Conservation (phyloP, 2,797 vertebrate genomes). For the Momotus momota region DNA sequence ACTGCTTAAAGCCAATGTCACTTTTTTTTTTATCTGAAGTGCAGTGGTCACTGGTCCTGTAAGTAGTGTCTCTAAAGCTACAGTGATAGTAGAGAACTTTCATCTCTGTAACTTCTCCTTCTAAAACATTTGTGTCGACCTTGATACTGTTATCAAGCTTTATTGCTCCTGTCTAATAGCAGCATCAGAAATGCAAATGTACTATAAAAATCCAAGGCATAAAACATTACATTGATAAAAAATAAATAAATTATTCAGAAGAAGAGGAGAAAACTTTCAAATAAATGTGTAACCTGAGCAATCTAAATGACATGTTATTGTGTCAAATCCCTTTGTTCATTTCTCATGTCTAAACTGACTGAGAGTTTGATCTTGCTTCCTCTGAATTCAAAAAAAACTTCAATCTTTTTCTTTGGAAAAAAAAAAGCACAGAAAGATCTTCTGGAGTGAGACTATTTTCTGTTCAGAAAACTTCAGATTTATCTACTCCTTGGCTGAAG, state of each 20-base stretch:
- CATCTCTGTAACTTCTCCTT: background rate
- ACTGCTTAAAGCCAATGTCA: background rate
- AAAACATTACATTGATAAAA: background rate
- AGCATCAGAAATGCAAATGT: constrained; percentile 16
- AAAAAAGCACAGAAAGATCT: background rate
- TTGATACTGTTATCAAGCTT: background rate
- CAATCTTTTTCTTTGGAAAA: background rate
- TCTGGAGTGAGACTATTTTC: background rate
- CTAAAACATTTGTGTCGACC: background rate
- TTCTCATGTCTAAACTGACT: background rate
- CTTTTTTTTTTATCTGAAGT: background rate
- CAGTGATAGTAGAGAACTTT: background rate
- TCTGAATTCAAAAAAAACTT: constrained; percentile 12
- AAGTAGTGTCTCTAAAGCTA: background rate
- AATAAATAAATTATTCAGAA: background rate
- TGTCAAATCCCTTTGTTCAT: background rate
- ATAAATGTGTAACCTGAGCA: background rate
- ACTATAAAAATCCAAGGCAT: background rate
- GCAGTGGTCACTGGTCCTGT: background rate
- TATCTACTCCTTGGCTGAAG: background rate
- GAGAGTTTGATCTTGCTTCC: background rate
- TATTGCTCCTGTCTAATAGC: background rate
- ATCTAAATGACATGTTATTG: background rate
- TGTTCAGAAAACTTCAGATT: background rate
- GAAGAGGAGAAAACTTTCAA: background rate